Conservation (phyloP, 2,888 invertebrate genomes). For the Oxystoma pomonae region DNA sequence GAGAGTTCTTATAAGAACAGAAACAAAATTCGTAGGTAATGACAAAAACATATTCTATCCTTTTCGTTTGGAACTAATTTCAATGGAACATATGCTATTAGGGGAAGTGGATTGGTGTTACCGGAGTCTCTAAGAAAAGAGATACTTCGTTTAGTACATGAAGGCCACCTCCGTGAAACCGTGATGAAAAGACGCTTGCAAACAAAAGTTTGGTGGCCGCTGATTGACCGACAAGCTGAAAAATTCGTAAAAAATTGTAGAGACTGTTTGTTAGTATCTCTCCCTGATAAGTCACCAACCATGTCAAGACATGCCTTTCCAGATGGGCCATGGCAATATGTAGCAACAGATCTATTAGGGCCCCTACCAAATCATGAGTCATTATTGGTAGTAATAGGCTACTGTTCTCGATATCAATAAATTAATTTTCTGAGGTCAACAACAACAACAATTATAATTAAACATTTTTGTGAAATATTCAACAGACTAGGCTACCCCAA, state of each 20-base stretch:
- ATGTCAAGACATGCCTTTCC: not conserved
- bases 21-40: not conserved
- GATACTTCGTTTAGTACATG: conserved; percentile 24
- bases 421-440: not conserved
- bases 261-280: conserved; percentile 21
- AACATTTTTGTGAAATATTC: no score
- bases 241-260: conserved; percentile 20
- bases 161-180: conserved; percentile 28
- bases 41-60: conserved; percentile 15
- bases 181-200: conserved; percentile 27
- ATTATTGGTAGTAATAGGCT: no score
- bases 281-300: conserved; percentile 13
- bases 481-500: not conserved
- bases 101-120: not conserved
- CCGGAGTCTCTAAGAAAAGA: conserved; percentile 7
- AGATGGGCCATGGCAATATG: not conserved
- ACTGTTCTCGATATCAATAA: no score
- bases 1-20: not conserved
- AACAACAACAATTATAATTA: no score
- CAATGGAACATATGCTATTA: conserved; percentile 4
- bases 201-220: conserved; percentile 21
- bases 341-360: not conserved
- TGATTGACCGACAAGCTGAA: conserved; percentile 20
- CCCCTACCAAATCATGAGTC: no score
- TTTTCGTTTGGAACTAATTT: conserved; percentile 8